These are phyloP conservation scores for Myrmophylax atrothorax DNA, from an alignment of 2,113 vertebrate genomes.

Conservation along the genomic window DNA sequence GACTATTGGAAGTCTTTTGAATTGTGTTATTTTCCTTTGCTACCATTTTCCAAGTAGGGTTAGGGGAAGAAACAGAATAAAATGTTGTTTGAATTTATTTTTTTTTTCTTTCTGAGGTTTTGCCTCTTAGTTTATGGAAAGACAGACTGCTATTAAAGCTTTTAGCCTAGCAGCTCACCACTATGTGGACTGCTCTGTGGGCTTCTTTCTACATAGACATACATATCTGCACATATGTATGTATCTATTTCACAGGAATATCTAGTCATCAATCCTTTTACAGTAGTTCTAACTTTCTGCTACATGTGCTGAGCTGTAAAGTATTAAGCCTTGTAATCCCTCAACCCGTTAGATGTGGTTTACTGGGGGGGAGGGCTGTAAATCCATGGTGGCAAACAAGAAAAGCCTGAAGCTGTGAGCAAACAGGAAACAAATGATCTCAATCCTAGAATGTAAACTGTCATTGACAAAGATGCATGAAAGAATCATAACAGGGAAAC, in stretches of 20 bases:
- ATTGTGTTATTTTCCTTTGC: not conserved
- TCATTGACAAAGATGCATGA: constrained; percentile 76
- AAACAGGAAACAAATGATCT: constrained; percentile 92
- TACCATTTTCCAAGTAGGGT: not conserved
- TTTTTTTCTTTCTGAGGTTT: not conserved
- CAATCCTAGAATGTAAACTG: constrained; percentile 77
- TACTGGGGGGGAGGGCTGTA: constrained; percentile 80
- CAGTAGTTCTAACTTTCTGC: constrained; percentile 77
- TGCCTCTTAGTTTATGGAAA: not conserved
- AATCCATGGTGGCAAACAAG: constrained; percentile 81
- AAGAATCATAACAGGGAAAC: constrained; percentile 68
- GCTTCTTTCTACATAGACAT: not conserved
- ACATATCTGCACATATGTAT: not conserved
- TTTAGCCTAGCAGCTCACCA: not conserved
- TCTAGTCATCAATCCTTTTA: constrained; percentile 72
- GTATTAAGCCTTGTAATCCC: constrained; percentile 90
- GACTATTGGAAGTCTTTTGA: not conserved
- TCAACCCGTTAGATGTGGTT: constrained; percentile 87
- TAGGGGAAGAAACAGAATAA: not conserved
- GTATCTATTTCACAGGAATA: constrained; percentile 47
- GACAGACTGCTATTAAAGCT: not conserved
- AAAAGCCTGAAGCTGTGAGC: constrained; percentile 88
- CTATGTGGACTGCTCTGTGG: not conserved
- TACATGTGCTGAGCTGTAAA: constrained; percentile 70
- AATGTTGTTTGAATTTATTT: not conserved